A percentile compares a stretch with the other conserved stretches of the same genome.
Conservation (phyloP, 2,888 invertebrate species). For the Herminia tarsipennalis region DNA sequence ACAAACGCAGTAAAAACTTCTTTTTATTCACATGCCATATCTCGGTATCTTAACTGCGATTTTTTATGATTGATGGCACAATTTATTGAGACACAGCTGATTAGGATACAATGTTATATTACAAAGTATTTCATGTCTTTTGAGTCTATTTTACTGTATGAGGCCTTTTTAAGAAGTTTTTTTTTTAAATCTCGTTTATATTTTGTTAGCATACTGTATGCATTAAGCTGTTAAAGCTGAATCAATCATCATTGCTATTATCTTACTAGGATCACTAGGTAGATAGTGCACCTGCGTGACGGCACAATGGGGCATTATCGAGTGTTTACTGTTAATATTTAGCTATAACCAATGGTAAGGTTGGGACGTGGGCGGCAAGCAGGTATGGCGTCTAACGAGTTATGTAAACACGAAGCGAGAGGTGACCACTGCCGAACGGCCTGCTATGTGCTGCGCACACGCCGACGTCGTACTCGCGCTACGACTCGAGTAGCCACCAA, state of each 20-base stretch:
- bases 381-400: constrained; percentile 73
- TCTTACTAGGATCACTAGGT: constrained; percentile 22
- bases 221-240: constrained; percentile 22
- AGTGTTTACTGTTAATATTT: constrained; percentile 70
- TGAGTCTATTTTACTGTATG: too few species aligned
- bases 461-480: constrained; percentile 50
- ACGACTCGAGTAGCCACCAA: constrained; percentile 67
- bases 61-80: constrained; percentile 68
- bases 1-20: constrained; percentile 58
- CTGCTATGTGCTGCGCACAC: constrained; percentile 55
- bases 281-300: constrained; percentile 64
- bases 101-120: constrained; percentile 17
- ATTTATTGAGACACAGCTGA: constrained; percentile 43
- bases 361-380: constrained; percentile 66
- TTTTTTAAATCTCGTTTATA: too few species aligned
- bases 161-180: too few species aligned
- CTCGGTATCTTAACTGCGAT: constrained; percentile 49
- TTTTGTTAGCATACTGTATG: not conserved
- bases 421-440: constrained; percentile 63
- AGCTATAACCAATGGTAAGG: constrained; percentile 60
- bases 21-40: constrained; percentile 56
- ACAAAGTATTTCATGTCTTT: too few species aligned
- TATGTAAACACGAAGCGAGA: constrained; percentile 71
- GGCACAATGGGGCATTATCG: constrained; percentile 66
- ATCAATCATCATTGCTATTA: constrained; percentile 37